These are phyloP conservation scores for Chalcosyrphus nemorum DNA, from an alignment of 2,888 invertebrate genomes.

Conservation along the genomic window DNA sequence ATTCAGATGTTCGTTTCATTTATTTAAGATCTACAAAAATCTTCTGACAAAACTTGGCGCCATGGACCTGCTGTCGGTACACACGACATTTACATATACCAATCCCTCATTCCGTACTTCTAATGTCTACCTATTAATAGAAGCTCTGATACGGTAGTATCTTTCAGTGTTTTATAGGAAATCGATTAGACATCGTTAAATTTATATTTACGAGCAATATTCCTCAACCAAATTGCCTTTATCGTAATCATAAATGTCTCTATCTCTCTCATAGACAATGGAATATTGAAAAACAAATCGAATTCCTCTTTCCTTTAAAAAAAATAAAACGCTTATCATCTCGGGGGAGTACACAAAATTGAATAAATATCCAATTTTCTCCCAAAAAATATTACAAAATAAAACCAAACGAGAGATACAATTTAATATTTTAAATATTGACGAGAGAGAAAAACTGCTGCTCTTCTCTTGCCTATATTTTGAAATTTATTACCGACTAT, in stretches of 20 bases:
- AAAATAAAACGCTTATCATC: not conserved
- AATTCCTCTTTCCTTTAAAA: not conserved
- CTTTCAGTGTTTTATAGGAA: too few species aligned
- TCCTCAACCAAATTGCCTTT: not conserved
- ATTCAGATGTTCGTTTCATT: too few species aligned
- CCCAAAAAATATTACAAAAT: not conserved
- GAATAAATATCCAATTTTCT: constrained; percentile 34
- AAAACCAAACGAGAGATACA: not conserved
- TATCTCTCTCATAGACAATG: not conserved
- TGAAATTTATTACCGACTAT: constrained; percentile 33
- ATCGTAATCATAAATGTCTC: not conserved
- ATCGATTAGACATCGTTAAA: not conserved
- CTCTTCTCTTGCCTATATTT: not conserved
- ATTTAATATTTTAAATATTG: constrained; percentile 28
- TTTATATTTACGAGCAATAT: not conserved
- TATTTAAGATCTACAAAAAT: too few species aligned
- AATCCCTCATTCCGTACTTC: too few species aligned
- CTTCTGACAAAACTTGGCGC: too few species aligned
- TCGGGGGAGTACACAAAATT: not conserved
- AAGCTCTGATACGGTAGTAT: too few species aligned
- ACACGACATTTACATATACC: too few species aligned
- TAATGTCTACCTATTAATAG: too few species aligned
- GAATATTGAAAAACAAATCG: not conserved
- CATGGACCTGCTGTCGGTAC: too few species aligned
- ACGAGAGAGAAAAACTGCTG: constrained; percentile 25